These are phyloP conservation scores for Pomacea canaliculata DNA, from an alignment of 2,888 invertebrate genomes.

Conservation along the genomic window DNA sequence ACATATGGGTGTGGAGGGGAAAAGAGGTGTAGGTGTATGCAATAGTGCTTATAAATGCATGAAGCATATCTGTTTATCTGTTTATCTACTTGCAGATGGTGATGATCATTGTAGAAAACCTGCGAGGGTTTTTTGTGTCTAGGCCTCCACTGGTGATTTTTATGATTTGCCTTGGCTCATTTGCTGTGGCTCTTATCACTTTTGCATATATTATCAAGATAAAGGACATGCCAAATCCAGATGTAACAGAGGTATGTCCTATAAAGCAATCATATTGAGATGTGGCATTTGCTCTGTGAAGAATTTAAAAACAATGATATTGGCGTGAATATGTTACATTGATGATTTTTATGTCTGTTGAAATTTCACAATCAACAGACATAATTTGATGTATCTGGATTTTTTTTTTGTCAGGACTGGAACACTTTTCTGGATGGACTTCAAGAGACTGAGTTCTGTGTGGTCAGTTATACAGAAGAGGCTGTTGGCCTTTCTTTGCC, in stretches of 20 bases:
- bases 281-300: too few species aligned
- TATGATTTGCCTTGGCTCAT: slow-evolving; percentile 66
- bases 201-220: slow-evolving; percentile 67
- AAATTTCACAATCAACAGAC: too few species aligned
- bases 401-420: slow-evolving; percentile 61
- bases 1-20: too few species aligned
- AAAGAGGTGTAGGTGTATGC: too few species aligned
- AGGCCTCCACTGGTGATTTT: slow-evolving; percentile 70
- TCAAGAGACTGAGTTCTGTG: slow-evolving; percentile 65
- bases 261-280: not conserved
- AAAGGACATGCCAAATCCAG: slow-evolving; percentile 65
- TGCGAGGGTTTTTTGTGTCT: slow-evolving; percentile 62
- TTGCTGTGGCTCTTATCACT: slow-evolving; percentile 66
- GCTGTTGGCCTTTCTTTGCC: not conserved
- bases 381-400: not conserved
- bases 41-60: too few species aligned
- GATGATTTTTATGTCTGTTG: too few species aligned
- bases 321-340: too few species aligned
- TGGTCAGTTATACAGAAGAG: slow-evolving; percentile 30
- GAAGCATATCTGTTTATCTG: too few species aligned
- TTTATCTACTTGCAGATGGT: slow-evolving; percentile 31
- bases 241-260: slow-evolving; percentile 54
- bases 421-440: slow-evolving; percentile 66
- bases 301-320: too few species aligned
- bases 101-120: slow-evolving; percentile 60